phyloP scores from a whole-genome alignment of 2,113 vertebrate species.

The Oenanthe oenanthe region DNA sequence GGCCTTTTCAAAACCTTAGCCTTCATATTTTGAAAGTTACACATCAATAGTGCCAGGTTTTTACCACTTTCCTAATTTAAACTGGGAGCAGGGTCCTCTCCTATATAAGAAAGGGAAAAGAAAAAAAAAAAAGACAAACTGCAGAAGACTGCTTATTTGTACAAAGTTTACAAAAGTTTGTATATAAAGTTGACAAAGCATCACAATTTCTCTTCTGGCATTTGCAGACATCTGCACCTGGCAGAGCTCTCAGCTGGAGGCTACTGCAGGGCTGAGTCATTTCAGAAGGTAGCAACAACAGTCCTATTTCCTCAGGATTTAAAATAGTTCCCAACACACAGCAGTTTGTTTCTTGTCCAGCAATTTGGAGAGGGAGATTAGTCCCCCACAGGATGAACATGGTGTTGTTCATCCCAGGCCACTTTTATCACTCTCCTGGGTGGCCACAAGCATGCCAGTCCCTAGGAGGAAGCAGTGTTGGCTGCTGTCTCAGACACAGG shows the following conservation, averaged over 20 bases:
- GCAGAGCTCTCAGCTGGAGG: background rate
- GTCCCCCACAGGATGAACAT: background rate
- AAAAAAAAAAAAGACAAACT: background rate
- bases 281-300: background rate
- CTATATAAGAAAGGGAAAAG: background rate
- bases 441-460: rapidly evolving
- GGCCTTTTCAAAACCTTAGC: background rate
- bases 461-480: rapidly evolving
- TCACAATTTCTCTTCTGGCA: background rate
- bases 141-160: background rate
- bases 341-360: background rate
- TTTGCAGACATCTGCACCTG: background rate
- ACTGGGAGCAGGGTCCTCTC: background rate
- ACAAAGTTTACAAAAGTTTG: background rate
- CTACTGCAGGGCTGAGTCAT: background rate
- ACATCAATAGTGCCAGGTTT: background rate
- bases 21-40: background rate
- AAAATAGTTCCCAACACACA: background rate
- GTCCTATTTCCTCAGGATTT: background rate
- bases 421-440: background rate
- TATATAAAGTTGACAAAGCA: background rate
- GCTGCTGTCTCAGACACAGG: background rate
- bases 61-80: background rate
- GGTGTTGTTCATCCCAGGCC: background rate
- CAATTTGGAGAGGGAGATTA: background rate